Conservation (phyloP, 2,797 vertebrate species). For the Mastacembelus armatus region DNA sequence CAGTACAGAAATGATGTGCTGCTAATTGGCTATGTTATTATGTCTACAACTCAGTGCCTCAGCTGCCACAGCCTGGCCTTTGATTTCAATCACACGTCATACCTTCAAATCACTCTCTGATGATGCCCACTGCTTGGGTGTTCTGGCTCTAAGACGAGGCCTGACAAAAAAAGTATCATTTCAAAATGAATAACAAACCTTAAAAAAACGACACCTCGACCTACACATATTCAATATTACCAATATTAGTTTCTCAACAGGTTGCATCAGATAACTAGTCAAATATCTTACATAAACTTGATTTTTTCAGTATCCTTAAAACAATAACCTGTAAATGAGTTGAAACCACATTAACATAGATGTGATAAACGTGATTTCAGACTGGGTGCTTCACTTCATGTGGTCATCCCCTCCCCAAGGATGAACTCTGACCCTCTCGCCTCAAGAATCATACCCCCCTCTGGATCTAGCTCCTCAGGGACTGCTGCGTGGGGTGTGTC, state of each 20-base stretch:
- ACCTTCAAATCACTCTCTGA: constrained; percentile 43
- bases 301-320: neutral
- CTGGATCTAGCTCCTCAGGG: constrained; percentile 55
- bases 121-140: constrained; percentile 18
- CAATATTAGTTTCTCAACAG: neutral
- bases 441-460: constrained; percentile 64
- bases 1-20: constrained; percentile 50
- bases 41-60: constrained; percentile 50
- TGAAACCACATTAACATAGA: neutral
- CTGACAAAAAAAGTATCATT: neutral
- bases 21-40: constrained; percentile 70
- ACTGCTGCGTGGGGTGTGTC: constrained; percentile 55
- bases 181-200: neutral
- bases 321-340: neutral
- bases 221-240: neutral
- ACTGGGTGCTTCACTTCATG: constrained; percentile 15
- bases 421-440: constrained; percentile 44
- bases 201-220: neutral
- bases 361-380: constrained; percentile 30
- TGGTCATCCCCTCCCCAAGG: constrained; percentile 30
- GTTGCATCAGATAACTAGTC: neutral
- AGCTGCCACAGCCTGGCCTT: constrained; percentile 55
- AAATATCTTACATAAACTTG: neutral
- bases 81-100: constrained; percentile 59
- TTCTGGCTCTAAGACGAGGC: neutral